Evolutionary conservation across 2,113 vertebrate species (phyloP).

Genomic region (Silurus asotus): DNA sequence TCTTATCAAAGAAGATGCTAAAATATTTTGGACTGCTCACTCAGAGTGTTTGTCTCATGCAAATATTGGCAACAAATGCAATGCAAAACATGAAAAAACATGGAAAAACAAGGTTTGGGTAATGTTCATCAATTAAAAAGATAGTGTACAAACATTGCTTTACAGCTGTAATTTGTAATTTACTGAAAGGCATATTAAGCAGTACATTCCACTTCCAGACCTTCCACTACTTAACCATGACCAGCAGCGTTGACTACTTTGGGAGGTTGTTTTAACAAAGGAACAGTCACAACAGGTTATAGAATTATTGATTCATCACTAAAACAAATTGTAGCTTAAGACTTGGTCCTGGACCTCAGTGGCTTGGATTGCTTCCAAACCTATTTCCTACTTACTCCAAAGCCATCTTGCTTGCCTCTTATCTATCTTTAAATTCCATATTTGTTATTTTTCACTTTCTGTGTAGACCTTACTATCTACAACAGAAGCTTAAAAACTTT

Average conservation of each 20-base stretch:
- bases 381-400: background rate
- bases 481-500: background rate
- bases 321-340: background rate
- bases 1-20: background rate
- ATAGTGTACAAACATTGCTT: background rate
- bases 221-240: background rate
- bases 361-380: background rate
- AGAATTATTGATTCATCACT: background rate
- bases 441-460: background rate
- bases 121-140: background rate
- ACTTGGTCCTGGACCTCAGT: background rate
- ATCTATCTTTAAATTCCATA: background rate
- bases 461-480: background rate
- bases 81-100: background rate
- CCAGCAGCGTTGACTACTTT: background rate
- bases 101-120: background rate
- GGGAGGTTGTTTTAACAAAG: background rate
- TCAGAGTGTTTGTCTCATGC: background rate
- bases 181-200: background rate
- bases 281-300: background rate
- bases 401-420: background rate
- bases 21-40: background rate
- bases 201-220: background rate
- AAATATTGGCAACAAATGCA: background rate
- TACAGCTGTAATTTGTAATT: background rate